These are phyloP conservation scores for Rhorus exstirpatorius DNA, from an alignment of 2,888 invertebrate genomes.

Conservation along the genomic window DNA sequence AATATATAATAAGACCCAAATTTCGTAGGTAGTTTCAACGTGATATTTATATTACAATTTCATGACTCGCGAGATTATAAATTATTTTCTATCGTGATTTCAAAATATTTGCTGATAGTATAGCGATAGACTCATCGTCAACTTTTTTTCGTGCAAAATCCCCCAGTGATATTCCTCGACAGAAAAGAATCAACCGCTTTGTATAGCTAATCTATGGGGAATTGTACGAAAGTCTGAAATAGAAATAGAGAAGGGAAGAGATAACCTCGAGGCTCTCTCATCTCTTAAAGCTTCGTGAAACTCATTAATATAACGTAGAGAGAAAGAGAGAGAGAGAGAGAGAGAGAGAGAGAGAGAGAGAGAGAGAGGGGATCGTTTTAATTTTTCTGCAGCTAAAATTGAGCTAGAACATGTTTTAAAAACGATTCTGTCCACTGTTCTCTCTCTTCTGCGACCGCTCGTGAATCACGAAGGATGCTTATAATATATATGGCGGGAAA, in stretches of 20 bases:
- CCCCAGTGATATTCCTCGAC: not conserved
- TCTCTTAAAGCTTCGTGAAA: slow-evolving; percentile 35
- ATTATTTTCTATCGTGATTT: not conserved
- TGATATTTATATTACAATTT: too few species aligned
- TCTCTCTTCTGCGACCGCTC: not conserved
- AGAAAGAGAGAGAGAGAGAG: slow-evolving; percentile 2
- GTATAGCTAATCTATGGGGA: not conserved
- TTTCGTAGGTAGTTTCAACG: too few species aligned
- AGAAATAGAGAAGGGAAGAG: not conserved
- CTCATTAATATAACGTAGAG: slow-evolving; percentile 50
- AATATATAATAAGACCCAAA: too few species aligned
- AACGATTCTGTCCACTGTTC: not conserved
- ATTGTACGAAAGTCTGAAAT: slow-evolving; percentile 9
- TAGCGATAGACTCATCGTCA: not conserved
- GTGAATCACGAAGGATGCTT: slow-evolving; percentile 8
- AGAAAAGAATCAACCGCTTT: not conserved
- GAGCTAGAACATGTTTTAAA: slow-evolving; percentile 8
- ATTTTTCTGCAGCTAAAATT: slow-evolving; percentile 41
- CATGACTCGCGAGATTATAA: too few species aligned
- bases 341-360: not conserved
- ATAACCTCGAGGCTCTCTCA: slow-evolving; percentile 17
- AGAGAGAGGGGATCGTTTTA: slow-evolving; percentile 34
- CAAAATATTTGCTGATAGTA: not conserved
- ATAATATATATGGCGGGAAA: not conserved
- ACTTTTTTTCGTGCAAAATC: not conserved